phyloP scores from a whole-genome alignment of 1,140 invertebrate genomes.

The Platorchestia sp. region DNA sequence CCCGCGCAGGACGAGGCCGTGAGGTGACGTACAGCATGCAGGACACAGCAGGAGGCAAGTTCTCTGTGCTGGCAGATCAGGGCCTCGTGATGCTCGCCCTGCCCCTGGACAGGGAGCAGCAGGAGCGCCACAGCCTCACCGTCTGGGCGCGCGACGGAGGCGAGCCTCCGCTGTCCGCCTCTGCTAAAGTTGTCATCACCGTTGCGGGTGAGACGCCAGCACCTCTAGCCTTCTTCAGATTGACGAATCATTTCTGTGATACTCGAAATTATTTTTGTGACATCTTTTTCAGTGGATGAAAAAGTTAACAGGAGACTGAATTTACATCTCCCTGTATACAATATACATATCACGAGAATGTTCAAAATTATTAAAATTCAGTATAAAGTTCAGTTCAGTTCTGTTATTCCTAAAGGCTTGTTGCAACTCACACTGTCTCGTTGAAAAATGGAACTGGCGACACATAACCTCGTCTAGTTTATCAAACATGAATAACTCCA shows the following conservation, averaged over 20 bases:
- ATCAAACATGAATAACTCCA: background rate
- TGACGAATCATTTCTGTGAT: background rate
- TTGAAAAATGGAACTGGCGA: background rate
- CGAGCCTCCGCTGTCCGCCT: conserved; percentile 60
- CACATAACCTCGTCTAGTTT: background rate
- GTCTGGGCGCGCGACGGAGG: conserved; percentile 61
- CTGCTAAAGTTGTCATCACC: conserved; percentile 59
- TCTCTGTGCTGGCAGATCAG: conserved; percentile 83
- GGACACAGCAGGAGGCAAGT: conserved; percentile 61
- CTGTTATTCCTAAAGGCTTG: background rate
- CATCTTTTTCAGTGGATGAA: background rate
- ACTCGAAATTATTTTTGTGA: no score
- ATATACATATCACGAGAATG: no score
- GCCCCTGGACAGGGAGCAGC: conserved; percentile 57
- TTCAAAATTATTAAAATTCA: background rate
- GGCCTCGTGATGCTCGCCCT: conserved; percentile 83
- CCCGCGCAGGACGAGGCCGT: background rate
- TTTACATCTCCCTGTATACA: background rate
- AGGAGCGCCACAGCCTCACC: conserved; percentile 60
- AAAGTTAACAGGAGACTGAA: background rate
- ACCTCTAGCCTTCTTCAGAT: background rate
- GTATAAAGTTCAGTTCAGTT: background rate
- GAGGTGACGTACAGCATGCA: conserved; percentile 59
- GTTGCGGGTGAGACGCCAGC: conserved; percentile 58
- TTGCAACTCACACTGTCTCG: background rate